These are phyloP conservation scores for Tachina lurida DNA, from an alignment of 2,888 invertebrate species.

Conservation along the genomic window DNA sequence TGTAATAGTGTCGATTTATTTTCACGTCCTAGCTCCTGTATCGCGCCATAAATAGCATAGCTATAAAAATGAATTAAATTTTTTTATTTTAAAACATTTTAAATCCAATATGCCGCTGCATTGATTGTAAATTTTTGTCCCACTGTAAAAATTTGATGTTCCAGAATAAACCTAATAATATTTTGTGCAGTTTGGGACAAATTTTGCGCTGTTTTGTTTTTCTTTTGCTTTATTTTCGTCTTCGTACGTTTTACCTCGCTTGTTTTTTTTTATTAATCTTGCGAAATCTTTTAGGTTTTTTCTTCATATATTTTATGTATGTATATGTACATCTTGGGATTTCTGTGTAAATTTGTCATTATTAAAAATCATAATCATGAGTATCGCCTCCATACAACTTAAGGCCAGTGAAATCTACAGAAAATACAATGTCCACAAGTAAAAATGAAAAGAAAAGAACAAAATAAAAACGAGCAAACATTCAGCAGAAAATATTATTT, in stretches of 20 bases:
- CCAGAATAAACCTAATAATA: neutral
- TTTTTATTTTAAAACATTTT: too few species aligned
- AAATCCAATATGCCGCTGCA: too few species aligned
- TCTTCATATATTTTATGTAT: conserved; percentile 18
- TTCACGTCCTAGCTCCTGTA: too few species aligned
- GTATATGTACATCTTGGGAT: conserved; percentile 41
- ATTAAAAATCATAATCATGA: conserved; percentile 76
- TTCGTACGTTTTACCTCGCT: neutral
- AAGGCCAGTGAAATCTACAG: conserved; percentile 26
- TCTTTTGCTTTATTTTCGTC: neutral
- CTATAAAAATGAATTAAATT: too few species aligned
- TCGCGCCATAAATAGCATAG: too few species aligned
- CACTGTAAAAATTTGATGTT: conserved; percentile 8
- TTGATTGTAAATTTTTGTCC: neutral
- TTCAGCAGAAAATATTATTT: conserved; percentile 65
- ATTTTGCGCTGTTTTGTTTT: neutral
- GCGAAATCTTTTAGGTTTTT: conserved; percentile 37
- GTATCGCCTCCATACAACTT: conserved; percentile 49
- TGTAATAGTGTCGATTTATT: too few species aligned
- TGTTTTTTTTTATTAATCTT: conserved; percentile 30
- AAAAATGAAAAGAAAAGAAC: conserved; percentile 3
- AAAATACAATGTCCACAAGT: conserved; percentile 59
- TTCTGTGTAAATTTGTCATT: conserved; percentile 77
- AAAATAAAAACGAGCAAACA: conserved; percentile 54
- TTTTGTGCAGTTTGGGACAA: conserved; percentile 31